Conservation (phyloP, 2,113 vertebrate species). For the Anolis sagrei region DNA sequence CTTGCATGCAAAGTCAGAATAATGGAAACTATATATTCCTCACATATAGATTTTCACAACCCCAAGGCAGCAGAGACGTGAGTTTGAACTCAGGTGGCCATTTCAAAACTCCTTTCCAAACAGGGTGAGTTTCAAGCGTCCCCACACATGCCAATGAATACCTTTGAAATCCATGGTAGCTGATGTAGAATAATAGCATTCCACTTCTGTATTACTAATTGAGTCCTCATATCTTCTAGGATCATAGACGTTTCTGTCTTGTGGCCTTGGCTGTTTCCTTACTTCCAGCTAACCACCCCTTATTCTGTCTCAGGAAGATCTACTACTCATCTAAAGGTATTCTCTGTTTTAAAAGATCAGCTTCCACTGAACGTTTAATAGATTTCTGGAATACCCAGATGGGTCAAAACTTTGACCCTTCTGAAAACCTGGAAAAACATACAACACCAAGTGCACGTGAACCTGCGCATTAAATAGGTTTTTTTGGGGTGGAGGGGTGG, state of each 20-base stretch:
- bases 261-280: neutral
- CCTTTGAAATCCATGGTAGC: neutral
- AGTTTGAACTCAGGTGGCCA: neutral
- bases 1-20: too few relatives aligned
- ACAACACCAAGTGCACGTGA: conserved; percentile 18
- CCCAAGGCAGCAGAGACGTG: neutral
- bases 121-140: neutral
- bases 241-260: neutral
- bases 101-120: neutral
- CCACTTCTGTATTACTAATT: too few relatives aligned
- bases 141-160: neutral
- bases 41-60: neutral
- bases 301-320: neutral
- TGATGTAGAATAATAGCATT: too few relatives aligned
- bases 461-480: conserved; percentile 57
- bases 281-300: neutral
- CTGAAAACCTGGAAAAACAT: neutral
- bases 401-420: neutral
- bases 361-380: neutral
- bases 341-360: neutral
- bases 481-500: conserved; percentile 49
- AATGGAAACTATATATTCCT: too few relatives aligned
- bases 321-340: neutral
- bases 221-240: too few relatives aligned
- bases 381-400: neutral